Conservation (phyloP, 2,888 invertebrate species). For the Stenichneumon culpator region DNA sequence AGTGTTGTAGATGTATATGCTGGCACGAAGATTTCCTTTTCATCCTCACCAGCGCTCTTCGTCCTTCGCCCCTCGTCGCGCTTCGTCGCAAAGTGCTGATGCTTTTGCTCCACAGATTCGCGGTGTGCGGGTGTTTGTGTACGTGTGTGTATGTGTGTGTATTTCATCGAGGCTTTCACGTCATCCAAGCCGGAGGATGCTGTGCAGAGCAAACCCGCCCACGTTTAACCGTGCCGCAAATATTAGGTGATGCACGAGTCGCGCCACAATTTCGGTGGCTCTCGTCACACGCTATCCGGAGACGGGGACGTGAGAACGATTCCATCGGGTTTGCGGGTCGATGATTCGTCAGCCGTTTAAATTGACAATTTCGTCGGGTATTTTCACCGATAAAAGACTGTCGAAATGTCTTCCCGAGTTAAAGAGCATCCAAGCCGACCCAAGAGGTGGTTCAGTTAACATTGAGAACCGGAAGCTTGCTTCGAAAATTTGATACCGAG, state of each 20-base stretch:
- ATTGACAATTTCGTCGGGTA: conserved; percentile 17
- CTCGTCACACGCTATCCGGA: conserved; percentile 41
- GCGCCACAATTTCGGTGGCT: conserved; percentile 42
- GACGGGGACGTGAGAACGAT: conserved; percentile 1
- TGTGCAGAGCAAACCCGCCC: conserved; percentile 9
- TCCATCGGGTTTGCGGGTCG: conserved; percentile 2
- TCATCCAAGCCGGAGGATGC: conserved; percentile 32
- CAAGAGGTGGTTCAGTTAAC: too few species aligned
- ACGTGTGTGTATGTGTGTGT: neutral
- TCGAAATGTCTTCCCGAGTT: neutral
- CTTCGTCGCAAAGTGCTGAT: conserved; percentile 63
- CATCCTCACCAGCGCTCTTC: conserved; percentile 34
- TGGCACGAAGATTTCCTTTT: conserved; percentile 15
- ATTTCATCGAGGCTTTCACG: conserved; percentile 57
- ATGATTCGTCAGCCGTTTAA: conserved; percentile 5
- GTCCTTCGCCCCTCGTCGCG: conserved; percentile 7
- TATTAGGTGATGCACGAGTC: conserved; percentile 49
- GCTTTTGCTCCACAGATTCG: conserved; percentile 40
- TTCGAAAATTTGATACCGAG: too few species aligned
- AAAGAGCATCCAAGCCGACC: too few species aligned
- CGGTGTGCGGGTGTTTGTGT: conserved; percentile 22
- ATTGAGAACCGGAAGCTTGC: too few species aligned
- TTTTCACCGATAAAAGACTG: neutral
- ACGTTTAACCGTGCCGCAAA: conserved; percentile 45
- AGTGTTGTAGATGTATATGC: conserved; percentile 62